phyloP scores from a whole-genome alignment of 2,888 invertebrate species.

The Ectemnius lituratus region DNA sequence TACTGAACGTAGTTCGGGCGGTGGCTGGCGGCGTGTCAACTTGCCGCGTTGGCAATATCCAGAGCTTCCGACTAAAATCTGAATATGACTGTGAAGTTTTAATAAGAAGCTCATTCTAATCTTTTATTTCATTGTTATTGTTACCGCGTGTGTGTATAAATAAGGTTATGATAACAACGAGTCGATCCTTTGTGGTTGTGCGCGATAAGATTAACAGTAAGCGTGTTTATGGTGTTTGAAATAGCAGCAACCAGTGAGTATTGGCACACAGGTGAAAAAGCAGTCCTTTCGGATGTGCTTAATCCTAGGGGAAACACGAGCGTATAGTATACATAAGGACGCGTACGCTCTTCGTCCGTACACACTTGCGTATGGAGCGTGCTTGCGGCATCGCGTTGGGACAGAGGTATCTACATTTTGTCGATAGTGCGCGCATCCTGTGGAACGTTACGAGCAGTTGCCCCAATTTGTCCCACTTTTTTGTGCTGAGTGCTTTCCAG shows the following conservation, averaged over 20 bases:
- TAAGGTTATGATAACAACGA: too few species aligned
- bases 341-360: neutral
- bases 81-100: too few species aligned
- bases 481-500: slow-evolving; percentile 55
- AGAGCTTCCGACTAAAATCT: too few species aligned
- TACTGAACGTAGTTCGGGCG: neutral
- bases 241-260: neutral
- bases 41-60: too few species aligned
- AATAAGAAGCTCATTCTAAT: too few species aligned
- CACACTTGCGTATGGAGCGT: neutral
- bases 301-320: slow-evolving; percentile 37
- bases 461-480: slow-evolving; percentile 62
- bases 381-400: slow-evolving; percentile 25
- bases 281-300: slow-evolving; percentile 28
- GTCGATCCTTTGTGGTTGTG: too few species aligned
- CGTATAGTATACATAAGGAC: slow-evolving; percentile 2
- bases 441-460: slow-evolving; percentile 60
- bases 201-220: too few species aligned
- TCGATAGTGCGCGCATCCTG: slow-evolving; percentile 52
- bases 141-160: too few species aligned
- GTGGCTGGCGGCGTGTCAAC: too few species aligned
- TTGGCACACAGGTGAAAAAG: neutral
- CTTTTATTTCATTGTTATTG: too few species aligned
- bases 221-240: neutral
- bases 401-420: slow-evolving; percentile 46